Conservation (phyloP, 2,113 vertebrate genomes). For the Takifugu flavidus region DNA sequence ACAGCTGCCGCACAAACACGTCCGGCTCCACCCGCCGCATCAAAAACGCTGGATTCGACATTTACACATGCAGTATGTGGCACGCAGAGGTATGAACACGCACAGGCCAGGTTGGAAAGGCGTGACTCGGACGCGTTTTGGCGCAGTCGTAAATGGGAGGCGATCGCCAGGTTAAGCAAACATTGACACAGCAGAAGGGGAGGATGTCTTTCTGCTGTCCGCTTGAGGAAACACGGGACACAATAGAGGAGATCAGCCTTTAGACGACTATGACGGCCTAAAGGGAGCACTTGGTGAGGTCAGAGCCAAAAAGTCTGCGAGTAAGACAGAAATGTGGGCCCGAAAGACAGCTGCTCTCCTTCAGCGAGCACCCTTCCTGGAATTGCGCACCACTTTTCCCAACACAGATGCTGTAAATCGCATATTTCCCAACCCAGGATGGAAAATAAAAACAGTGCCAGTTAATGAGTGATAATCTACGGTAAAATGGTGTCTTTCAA, state of each 20-base stretch:
- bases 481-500: no score
- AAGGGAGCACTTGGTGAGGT: conserved; percentile 4
- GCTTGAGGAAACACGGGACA: conserved; percentile 37
- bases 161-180: conserved; percentile 25
- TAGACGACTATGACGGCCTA: neutral
- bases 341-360: conserved; percentile 16
- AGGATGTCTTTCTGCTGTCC: conserved; percentile 20
- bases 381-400: neutral
- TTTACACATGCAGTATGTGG: neutral
- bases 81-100: neutral
- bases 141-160: neutral
- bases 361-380: neutral
- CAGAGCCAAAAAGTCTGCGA: neutral
- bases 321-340: conserved; percentile 13
- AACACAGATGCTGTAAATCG: neutral
- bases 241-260: conserved; percentile 3
- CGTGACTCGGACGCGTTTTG: neutral
- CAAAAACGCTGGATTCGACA: neutral
- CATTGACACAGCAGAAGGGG: conserved; percentile 32
- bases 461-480: neutral
- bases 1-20: conserved; percentile 26
- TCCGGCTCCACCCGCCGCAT: neutral
- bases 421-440: neutral
- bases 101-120: neutral
- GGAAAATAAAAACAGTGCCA: neutral